Evolutionary conservation across 2,113 vertebrate genomes (phyloP), one percentile per base, ranked within the genome.

Genomic region (Gila orcuttii): DNA sequence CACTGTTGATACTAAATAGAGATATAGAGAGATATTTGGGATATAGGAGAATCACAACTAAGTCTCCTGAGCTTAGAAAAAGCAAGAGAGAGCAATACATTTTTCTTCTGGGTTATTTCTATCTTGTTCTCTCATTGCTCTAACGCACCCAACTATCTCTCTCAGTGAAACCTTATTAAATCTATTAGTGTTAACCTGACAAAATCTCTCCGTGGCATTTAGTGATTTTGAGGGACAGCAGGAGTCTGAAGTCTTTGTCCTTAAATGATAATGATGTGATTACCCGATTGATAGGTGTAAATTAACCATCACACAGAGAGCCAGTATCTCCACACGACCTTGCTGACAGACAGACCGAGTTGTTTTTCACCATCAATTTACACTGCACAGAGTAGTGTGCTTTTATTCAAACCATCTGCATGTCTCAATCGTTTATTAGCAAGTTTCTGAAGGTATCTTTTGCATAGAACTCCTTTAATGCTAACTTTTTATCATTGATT

Each of bases 151-250:
- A 10, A 7, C 15, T 77, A 31, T 10, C 28, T 52, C 45, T 77
- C 74, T 55, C 25, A 23, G 50, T 11, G 13, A 77, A 77, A 21
- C 50, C 75, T 77, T 55, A 55, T 55, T 55, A 55, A 77, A 77
- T 77, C 75, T 77, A 55, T 77, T 77, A 77, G 15, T 33, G 3
- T 52, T 69, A 55, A 55, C 62, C 80, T 52, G 52, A 17, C 42
- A 69, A 31, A 55, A 69, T 55, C 45, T 55, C 80, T 55, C 62
- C 23, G 23, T 69, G 80, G 25, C 19, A 31, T 45, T 82, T 55
- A 81, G 79, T 19, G 33, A n/a, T 17, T 62, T 31, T 64, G n/a
- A 42, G 79, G 39, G 59, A 64, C 39, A 47, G 79, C 79, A 31
- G 36, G 79, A 81, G 4, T 7, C n/a, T 42, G 6, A n/a, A 81